Conservation (phyloP, 2,113 vertebrate genomes). For the Esox niger region DNA sequence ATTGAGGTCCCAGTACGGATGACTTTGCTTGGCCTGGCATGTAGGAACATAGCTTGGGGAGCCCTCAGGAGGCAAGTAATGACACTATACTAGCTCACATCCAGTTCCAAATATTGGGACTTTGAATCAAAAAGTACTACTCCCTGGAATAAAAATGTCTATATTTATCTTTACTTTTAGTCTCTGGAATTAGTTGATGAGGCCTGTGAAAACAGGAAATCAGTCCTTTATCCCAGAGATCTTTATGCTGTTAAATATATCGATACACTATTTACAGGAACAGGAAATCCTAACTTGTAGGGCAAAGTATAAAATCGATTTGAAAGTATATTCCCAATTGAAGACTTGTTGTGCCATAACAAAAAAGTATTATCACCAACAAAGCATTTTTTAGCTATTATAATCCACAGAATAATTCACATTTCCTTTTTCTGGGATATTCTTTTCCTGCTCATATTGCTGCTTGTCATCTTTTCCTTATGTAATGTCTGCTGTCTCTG, state of each 20-base stretch:
- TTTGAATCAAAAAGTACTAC: background rate
- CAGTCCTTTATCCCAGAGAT: slow-evolving; percentile 1
- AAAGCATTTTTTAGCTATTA: no score
- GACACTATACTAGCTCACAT: background rate
- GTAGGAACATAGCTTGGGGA: background rate
- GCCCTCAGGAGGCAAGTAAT: background rate
- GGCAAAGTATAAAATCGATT: no score
- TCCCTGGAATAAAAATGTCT: background rate
- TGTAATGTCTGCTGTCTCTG: slow-evolving; percentile 3
- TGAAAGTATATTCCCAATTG: no score
- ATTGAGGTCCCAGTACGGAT: background rate
- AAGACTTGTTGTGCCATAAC: no score
- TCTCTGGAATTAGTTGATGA: background rate
- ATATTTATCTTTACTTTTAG: background rate
- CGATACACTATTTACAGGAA: no score
- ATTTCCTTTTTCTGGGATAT: no score
- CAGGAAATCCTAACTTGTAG: no score
- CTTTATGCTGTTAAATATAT: slow-evolving; percentile 7
- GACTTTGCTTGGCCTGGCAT: slow-evolving; percentile 16
- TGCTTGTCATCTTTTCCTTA: slow-evolving; percentile 29
- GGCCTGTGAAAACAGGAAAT: background rate
- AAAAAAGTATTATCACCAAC: no score
- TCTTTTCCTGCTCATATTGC: no score
- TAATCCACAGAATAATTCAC: no score
- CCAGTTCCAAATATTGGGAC: slow-evolving; percentile 2